Base-by-base conservation (phyloP, 2,888 invertebrate genomes). In the Noctua pronuba region DNA sequence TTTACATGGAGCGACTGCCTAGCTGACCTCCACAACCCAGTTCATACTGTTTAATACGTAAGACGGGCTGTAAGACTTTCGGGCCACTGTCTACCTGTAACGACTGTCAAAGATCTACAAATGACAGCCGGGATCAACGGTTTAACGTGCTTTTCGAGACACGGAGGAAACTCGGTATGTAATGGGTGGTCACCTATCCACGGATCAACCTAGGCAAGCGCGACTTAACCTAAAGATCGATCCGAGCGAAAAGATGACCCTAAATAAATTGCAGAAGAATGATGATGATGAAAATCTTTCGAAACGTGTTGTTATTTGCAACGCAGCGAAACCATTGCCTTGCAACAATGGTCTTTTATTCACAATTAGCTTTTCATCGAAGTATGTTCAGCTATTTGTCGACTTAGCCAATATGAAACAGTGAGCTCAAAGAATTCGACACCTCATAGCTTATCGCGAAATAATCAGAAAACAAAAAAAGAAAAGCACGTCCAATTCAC, bases 401-500 rank as follows among this genome's bases (percentile, higher is more conserved):
- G 1, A 10, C 35, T 60, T 18, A 58, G 16, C 35, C 24, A 52
- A 28, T 67, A 35, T 62, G 2, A 67, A 71, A 78, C 38, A 66
- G 1, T 67, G 18, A 38, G 18, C 18, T 41, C 11, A 58, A 58
- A 64, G 16, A 70, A 24, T 58, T 52, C 52, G 73, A 41, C 58
- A 84, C 31, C 24, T 35, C 62, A 13, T 18, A 69, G 21, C 44
- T 80, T 73, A 70, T 73, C 80, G 28, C 35, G 35, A 72, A 74
- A 46, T 66, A 85, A 64, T 52, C 38, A 65, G 11, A n/a, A n/a
- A 71, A 28, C 41, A 65, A 58, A 64, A 68, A 55, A 79, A 67
- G 52, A 86, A 82, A 82, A 75, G 52, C 58, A 41, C n/a, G 18
- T 52, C 65, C 38, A 58, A 60, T 73, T 76, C 38, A 49, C 31